Conservation (phyloP, 2,113 vertebrate genomes). For the Petroica traversi region DNA sequence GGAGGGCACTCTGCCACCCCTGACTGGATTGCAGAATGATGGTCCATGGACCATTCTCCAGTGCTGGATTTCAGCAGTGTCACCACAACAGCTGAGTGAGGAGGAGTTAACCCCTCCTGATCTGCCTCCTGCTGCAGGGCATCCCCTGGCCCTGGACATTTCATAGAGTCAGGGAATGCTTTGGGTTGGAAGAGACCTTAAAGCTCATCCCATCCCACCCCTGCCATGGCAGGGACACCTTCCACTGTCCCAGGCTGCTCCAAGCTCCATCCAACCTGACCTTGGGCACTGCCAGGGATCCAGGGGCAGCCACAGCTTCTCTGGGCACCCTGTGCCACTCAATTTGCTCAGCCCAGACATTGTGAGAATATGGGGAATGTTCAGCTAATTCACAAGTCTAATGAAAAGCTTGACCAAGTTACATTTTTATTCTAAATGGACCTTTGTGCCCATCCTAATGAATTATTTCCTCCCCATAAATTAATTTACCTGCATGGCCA, state of each 20-base stretch:
- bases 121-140: background rate
- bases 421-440: background rate
- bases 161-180: background rate
- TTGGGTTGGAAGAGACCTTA: background rate
- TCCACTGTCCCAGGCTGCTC: accelerated
- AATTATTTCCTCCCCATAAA: background rate
- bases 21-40: background rate
- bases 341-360: background rate
- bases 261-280: accelerated
- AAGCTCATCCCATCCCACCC: background rate
- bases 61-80: background rate
- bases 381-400: background rate
- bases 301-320: background rate
- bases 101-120: background rate
- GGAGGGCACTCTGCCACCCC: background rate
- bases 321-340: background rate
- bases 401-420: background rate
- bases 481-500: background rate
- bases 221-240: background rate
- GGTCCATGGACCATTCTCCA: background rate
- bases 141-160: background rate
- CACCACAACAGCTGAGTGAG: background rate
- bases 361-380: background rate
- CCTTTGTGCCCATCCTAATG: background rate
- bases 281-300: accelerated